Conservation (phyloP, 2,797 vertebrate species). For the Karalla daura region DNA sequence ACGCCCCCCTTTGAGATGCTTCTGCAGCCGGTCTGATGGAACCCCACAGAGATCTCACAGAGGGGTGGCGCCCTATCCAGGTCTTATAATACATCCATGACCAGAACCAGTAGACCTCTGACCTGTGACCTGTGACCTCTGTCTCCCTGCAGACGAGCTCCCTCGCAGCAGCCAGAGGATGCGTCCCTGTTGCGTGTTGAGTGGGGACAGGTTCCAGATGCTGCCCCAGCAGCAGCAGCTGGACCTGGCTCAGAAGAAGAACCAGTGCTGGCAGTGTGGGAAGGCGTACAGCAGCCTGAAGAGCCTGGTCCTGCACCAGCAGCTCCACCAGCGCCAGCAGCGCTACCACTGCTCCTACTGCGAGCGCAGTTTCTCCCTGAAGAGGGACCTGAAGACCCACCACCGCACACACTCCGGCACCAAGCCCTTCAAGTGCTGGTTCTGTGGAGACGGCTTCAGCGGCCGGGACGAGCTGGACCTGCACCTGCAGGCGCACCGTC, state of each 20-base stretch:
- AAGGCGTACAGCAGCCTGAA: constrained; percentile 68
- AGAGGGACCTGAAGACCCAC: constrained; percentile 74
- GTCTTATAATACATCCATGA: too few species aligned
- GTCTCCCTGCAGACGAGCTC: constrained; percentile 20
- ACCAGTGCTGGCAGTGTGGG: constrained; percentile 68
- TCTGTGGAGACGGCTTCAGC: constrained; percentile 68
- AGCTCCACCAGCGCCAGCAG: constrained; percentile 59
- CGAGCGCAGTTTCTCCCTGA: constrained; percentile 61
- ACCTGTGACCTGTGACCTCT: constrained; percentile 23
- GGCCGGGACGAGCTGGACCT: constrained; percentile 24
- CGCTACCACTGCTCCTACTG: constrained; percentile 69
- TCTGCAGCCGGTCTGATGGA: too few species aligned
- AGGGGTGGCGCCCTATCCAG: too few species aligned
- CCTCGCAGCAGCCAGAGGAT: constrained; percentile 30
- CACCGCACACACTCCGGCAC: constrained; percentile 65
- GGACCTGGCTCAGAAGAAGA: constrained; percentile 64
- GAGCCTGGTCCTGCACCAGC: constrained; percentile 67
- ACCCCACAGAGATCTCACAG: too few species aligned
- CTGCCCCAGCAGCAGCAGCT: constrained; percentile 63
- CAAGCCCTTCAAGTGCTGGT: constrained; percentile 73
- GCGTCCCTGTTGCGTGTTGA: constrained; percentile 60
- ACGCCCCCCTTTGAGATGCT: too few species aligned
- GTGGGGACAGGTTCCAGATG: too few species aligned
- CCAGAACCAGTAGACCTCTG: too few species aligned
- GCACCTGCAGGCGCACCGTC: constrained; percentile 55